Evolutionary conservation across 2,113 vertebrate genomes (phyloP).

Genomic region (Scomber japonicus): DNA sequence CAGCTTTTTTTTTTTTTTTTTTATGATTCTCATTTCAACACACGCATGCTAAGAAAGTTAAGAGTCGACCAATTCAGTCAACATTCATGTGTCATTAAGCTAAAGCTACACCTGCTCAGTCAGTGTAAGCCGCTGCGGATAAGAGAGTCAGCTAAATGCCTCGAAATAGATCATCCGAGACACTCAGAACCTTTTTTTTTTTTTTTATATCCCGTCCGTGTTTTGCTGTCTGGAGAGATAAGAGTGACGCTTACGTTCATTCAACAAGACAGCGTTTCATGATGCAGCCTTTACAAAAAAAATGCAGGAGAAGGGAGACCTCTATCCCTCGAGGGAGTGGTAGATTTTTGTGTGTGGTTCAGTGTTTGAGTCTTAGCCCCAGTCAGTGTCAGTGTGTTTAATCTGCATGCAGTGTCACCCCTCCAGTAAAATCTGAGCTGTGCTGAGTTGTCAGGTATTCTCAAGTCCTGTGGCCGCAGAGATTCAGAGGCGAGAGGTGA

Average conservation of each 20-base stretch:
- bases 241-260: slow-evolving; percentile 20
- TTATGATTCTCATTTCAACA: background rate
- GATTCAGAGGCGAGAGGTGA: slow-evolving; percentile 7
- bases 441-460: slow-evolving; percentile 42
- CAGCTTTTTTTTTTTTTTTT: background rate
- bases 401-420: slow-evolving; percentile 39
- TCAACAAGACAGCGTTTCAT: slow-evolving; percentile 14
- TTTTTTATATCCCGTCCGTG: background rate
- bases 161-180: slow-evolving; percentile 1
- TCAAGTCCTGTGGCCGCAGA: background rate
- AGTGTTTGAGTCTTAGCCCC: slow-evolving; percentile 8
- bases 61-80: slow-evolving; percentile 6
- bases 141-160: slow-evolving; percentile 18
- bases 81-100: background rate
- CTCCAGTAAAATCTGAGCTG: slow-evolving; percentile 34
- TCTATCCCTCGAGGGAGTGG: background rate
- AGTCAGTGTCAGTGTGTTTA: slow-evolving; percentile 12
- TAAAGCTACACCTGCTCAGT: slow-evolving; percentile 15
- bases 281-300: slow-evolving; percentile 20
- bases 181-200: background rate
- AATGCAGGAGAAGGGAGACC: background rate
- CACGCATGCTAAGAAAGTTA: background rate
- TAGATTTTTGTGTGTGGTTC: background rate
- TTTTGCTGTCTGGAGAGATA: slow-evolving; percentile 38
- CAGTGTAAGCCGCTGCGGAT: background rate